A percentile compares a stretch with the other conserved stretches of the same genome.
Evolutionary conservation across 2,888 invertebrate species (phyloP).

Genomic region (Oithona nana): DNA sequence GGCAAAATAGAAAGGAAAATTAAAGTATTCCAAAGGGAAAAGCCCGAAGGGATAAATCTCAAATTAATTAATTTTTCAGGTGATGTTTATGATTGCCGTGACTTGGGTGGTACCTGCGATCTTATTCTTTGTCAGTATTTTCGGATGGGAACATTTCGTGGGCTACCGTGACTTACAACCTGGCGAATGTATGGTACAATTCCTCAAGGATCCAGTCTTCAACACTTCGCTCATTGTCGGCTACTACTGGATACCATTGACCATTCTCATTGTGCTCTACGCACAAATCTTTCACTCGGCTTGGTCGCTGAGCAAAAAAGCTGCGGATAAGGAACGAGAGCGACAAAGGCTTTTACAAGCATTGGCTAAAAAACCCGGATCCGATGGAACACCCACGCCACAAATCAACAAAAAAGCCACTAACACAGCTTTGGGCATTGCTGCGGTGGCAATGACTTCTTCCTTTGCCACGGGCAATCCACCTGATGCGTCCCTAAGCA

Average conservation of each 20-base stretch:
- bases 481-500: not conserved
- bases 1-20: too few relatives aligned
- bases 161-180: constrained; percentile 70
- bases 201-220: constrained; percentile 88
- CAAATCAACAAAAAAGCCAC: not conserved
- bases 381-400: not conserved
- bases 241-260: constrained; percentile 92
- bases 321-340: constrained; percentile 84
- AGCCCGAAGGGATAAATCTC: too few relatives aligned
- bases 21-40: too few relatives aligned
- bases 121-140: constrained; percentile 90
- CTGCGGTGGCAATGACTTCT: not conserved
- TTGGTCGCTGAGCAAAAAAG: constrained; percentile 72
- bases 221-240: constrained; percentile 90
- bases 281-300: constrained; percentile 70
- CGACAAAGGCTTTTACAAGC: constrained; percentile 79
- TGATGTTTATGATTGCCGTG: constrained; percentile 76
- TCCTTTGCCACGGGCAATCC: not conserved
- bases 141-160: constrained; percentile 96
- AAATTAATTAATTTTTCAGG: not conserved
- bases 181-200: constrained; percentile 86
- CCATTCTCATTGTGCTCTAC: constrained; percentile 84
- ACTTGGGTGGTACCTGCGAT: constrained; percentile 93
- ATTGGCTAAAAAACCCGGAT: constrained; percentile 30
- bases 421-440: not conserved